Percentiles rank a stretch among this genome's conserved stretches.
Evolutionary conservation across 2,888 invertebrate species (phyloP).

Genomic region (Nesidiocoris tenuis): DNA sequence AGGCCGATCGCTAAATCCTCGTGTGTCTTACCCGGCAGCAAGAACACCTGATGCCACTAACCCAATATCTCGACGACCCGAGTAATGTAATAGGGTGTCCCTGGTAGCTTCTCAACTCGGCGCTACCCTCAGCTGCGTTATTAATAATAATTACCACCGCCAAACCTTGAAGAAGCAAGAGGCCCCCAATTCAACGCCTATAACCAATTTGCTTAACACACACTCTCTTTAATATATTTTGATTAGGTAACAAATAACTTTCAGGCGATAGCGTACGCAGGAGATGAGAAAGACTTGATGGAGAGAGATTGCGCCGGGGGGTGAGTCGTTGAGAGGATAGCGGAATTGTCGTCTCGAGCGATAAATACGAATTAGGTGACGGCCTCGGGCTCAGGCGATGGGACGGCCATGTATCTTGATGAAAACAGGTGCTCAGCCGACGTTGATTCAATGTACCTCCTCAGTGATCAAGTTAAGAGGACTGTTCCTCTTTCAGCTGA

Average conservation of each 20-base stretch:
- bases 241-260: constrained; percentile 44
- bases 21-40: constrained; percentile 10
- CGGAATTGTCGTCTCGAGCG: background rate
- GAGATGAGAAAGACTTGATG: background rate
- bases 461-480: constrained; percentile 33
- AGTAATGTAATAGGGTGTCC: constrained; percentile 29
- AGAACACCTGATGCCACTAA: constrained; percentile 40
- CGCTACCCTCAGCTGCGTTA: constrained; percentile 26
- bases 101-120: background rate
- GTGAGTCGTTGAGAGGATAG: constrained; percentile 5
- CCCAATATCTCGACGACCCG: constrained; percentile 37
- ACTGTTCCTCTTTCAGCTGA: constrained; percentile 25
- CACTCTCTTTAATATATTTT: constrained; percentile 48
- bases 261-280: background rate
- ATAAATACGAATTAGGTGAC: constrained; percentile 37
- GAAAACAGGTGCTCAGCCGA: constrained; percentile 39
- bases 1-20: constrained; percentile 28
- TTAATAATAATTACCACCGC: constrained; percentile 45
- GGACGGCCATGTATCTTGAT: constrained; percentile 37
- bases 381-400: constrained; percentile 9
- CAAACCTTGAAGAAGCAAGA: constrained; percentile 32
- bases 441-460: constrained; percentile 42
- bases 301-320: background rate
- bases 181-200: constrained; percentile 14
- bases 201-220: constrained; percentile 48